These are phyloP conservation scores for Cacoxenus indagator DNA, from an alignment of 2,888 invertebrate genomes.

Conservation along the genomic window DNA sequence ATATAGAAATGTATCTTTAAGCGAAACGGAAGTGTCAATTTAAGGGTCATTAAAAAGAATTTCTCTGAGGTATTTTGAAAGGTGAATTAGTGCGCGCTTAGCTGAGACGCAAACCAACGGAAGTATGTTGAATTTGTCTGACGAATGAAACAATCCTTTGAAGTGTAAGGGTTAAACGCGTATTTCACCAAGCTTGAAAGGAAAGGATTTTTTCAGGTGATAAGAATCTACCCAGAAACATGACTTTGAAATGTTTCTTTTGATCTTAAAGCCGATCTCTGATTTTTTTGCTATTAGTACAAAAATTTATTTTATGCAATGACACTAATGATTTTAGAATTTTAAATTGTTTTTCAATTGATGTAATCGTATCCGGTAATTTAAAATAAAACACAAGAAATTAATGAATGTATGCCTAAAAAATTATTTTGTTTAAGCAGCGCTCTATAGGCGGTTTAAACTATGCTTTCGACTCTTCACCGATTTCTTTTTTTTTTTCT, in stretches of 20 bases:
- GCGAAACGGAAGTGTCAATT: conserved; percentile 51
- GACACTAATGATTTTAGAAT: background rate
- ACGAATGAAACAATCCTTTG: background rate
- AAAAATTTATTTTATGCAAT: background rate
- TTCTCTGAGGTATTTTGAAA: background rate
- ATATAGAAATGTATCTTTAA: conserved; percentile 31
- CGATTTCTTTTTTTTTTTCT: too few relatives aligned
- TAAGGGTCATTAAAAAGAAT: background rate
- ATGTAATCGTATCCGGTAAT: background rate
- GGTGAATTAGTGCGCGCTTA: conserved; percentile 17
- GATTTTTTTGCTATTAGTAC: too few relatives aligned
- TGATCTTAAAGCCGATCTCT: too few relatives aligned
- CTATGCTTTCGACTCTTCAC: too few relatives aligned
- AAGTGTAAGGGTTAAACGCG: too few relatives aligned
- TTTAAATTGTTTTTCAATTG: background rate
- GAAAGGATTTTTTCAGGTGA: background rate
- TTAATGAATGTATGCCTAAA: conserved; percentile 57
- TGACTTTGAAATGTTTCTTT: too few relatives aligned
- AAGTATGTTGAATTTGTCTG: conserved; percentile 34
- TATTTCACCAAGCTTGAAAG: background rate
- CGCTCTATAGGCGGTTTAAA: too few relatives aligned
- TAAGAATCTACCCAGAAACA: too few relatives aligned
- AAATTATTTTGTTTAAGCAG: too few relatives aligned
- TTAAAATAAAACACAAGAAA: conserved; percentile 30
- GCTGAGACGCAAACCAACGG: conserved; percentile 33